These are phyloP conservation scores for Montipora cactus DNA, from an alignment of 64 coral and sea anemone species.

Conservation along the genomic window DNA sequence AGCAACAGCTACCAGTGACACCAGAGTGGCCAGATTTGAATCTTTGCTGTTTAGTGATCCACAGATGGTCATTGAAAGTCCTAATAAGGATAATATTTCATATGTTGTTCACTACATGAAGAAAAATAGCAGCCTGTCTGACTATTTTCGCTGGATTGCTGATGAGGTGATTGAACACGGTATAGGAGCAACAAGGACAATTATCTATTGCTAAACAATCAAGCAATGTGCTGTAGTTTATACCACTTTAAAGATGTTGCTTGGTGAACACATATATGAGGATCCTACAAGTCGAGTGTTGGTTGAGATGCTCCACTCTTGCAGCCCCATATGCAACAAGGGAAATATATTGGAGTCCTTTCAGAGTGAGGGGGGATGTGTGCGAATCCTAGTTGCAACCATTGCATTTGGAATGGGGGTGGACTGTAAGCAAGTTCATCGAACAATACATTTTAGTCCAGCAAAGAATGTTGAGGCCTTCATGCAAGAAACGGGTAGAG, in stretches of 20 bases:
- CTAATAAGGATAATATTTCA: no score
- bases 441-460: constrained; percentile 66
- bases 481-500: constrained; percentile 74
- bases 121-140: no score
- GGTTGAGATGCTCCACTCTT: no score
- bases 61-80: not conserved
- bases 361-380: constrained; percentile 35
- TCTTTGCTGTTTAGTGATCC: not conserved
- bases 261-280: no score
- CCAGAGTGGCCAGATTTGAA: not conserved
- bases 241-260: no score
- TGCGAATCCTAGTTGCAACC: constrained; percentile 69
- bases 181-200: no score
- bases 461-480: constrained; percentile 73
- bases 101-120: no score
- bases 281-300: no score
- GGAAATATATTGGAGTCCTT: constrained; percentile 56
- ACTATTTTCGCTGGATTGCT: no score
- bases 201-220: no score
- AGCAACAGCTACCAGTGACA: not conserved
- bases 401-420: constrained; percentile 71
- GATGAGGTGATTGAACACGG: no score
- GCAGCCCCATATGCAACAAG: constrained; percentile 5
- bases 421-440: constrained; percentile 47
- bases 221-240: no score